Conservation (phyloP, 1,140 invertebrate species). For the Drosophila simulans region DNA sequence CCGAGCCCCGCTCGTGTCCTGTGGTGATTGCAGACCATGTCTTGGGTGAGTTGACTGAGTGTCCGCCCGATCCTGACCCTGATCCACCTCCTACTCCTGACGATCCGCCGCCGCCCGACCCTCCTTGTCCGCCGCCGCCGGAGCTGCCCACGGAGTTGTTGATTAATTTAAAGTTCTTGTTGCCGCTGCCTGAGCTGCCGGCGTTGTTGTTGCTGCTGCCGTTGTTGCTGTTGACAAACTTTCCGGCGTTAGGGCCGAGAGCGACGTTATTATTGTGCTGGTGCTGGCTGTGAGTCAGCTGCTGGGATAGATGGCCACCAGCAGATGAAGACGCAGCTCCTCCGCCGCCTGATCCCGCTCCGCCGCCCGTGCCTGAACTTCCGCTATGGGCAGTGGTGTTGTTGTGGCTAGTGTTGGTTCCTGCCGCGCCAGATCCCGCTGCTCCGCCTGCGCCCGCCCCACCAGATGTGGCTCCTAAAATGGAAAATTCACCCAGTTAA, state of each 20-base stretch:
- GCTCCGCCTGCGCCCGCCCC: slow-evolving; percentile 38
- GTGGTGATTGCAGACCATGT: slow-evolving; percentile 84
- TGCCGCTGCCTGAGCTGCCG: slow-evolving; percentile 42
- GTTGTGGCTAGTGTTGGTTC: slow-evolving; percentile 53
- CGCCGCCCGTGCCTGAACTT: slow-evolving; percentile 36
- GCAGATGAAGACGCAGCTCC: slow-evolving; percentile 24
- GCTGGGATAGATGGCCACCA: slow-evolving; percentile 40
- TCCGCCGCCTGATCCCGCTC: slow-evolving; percentile 31
- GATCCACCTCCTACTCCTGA: slow-evolving; percentile 13
- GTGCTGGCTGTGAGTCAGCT: slow-evolving; percentile 29
- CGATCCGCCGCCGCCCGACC: slow-evolving; percentile 26
- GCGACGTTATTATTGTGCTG: slow-evolving; percentile 50
- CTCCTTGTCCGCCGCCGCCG: slow-evolving; percentile 20
- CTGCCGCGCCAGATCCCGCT: slow-evolving; percentile 36
- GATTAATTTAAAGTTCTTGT: slow-evolving; percentile 74
- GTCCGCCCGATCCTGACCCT: slow-evolving; percentile 34
- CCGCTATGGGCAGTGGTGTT: slow-evolving; percentile 56
- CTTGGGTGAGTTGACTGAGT: slow-evolving; percentile 71
- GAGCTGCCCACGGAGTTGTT: slow-evolving; percentile 64
- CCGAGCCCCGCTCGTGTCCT: slow-evolving; percentile 71
- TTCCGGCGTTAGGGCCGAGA: slow-evolving; percentile 41
- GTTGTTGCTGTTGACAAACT: slow-evolving; percentile 38
- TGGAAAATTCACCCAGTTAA: background rate
- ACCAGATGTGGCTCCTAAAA: slow-evolving; percentile 45
- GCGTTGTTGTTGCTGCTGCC: slow-evolving; percentile 20